Conservation (phyloP, 2,797 vertebrate genomes). For the Falco columbarius region DNA sequence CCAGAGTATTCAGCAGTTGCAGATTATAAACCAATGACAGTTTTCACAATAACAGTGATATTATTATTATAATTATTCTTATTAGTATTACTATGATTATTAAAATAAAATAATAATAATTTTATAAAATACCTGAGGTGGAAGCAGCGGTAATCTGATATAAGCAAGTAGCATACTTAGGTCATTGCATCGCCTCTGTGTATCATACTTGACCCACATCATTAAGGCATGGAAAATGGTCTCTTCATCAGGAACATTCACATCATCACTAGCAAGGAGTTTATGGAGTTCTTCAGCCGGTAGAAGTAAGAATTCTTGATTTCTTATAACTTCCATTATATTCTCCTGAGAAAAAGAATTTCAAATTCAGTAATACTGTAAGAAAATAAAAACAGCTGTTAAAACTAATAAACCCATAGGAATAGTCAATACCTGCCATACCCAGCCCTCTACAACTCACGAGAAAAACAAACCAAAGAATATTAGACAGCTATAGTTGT, state of each 20-base stretch:
- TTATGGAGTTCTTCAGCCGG: conserved; percentile 81
- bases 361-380: conserved; percentile 39
- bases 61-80: not conserved
- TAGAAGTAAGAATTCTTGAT: conserved; percentile 83
- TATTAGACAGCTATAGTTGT: conserved; percentile 18
- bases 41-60: not conserved
- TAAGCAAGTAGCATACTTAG: conserved; percentile 82
- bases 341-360: conserved; percentile 77
- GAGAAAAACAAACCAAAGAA: conserved; percentile 17
- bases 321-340: conserved; percentile 84
- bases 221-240: conserved; percentile 83
- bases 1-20: not conserved
- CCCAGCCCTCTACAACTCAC: not conserved
- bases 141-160: conserved; percentile 80
- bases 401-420: conserved; percentile 15
- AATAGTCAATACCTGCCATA: conserved; percentile 40
- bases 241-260: conserved; percentile 84
- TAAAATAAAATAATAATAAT: not conserved
- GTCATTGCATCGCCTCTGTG: conserved; percentile 76
- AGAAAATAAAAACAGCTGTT: not conserved
- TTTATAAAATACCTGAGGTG: conserved; percentile 77
- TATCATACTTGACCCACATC: conserved; percentile 84
- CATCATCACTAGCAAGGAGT: conserved; percentile 82
- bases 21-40: not conserved
- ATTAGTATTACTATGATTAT: no score